Evolutionary conservation across 2,888 invertebrate genomes (phyloP), one percentile per base, ranked within the genome.

Genomic region (Reticulitermes lucifugus): DNA sequence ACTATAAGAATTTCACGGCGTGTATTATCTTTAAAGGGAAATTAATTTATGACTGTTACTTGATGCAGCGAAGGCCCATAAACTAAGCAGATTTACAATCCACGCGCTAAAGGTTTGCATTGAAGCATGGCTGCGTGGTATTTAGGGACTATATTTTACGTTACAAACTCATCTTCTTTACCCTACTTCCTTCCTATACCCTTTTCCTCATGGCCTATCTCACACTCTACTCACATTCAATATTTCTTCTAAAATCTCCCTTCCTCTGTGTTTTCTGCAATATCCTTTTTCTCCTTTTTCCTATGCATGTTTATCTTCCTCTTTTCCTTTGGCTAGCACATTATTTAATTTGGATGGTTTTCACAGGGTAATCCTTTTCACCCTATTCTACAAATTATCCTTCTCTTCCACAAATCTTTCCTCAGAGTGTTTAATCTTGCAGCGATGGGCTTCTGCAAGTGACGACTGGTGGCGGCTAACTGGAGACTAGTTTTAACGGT

Each of bases 291-390:
- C 43, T 41, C 79, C 2, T 35, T 51, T 18, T 51, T 35, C 41
- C 79, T 79, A 0, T 22, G 18, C 25, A 10, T 51, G 21, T 79
- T 41, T n/a, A 43, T 79, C 79, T 43, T 22, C 18, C 4, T n/a
- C n/a, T 46, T 41, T 14, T 25, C 70, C 70, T 10, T 46, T 25
- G 70, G 9, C 70, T 9, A 65, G 7, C 14, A 22, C 81, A 81
- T 81, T 81, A 81, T 81, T 81, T 81, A 70, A 81, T 81, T 81
- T 70, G 81, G 65, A 70, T 70, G 65, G 70, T 81, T 81, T 70
- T 81, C 81, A 70, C 46, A n/a, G 81, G 46, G 70, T 81, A 70
- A 81, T 81, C 81, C 21, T 77, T 70, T 65, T 81, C 81, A 25
- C 43, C 70, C 65, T n/a, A 41, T 65, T 81, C 65, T 81, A 35